Conservation (phyloP, 2,888 invertebrate genomes). For the Cheilosia impressa region DNA sequence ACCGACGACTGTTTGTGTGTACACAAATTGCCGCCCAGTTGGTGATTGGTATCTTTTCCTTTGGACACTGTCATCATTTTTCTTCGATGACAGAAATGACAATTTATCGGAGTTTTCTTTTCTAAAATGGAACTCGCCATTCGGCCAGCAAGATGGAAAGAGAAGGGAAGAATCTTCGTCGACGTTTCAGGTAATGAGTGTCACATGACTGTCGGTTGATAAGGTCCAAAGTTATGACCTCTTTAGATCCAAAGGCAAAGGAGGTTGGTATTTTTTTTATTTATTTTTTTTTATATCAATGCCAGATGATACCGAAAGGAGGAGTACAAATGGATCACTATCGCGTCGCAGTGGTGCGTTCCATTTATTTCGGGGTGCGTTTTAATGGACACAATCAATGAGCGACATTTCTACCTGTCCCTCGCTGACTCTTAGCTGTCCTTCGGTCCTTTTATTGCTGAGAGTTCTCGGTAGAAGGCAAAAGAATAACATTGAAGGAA, state of each 20-base stretch:
- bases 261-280: constrained; percentile 11
- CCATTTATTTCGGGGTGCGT: constrained; percentile 70
- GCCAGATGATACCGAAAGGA: constrained; percentile 55
- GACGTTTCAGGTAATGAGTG: constrained; percentile 63
- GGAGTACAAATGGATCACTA: constrained; percentile 68
- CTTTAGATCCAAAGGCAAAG: constrained; percentile 23
- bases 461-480: constrained; percentile 35
- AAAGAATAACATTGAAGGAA: constrained; percentile 49
- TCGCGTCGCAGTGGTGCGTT: constrained; percentile 51
- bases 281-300: constrained; percentile 29
- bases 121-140: constrained; percentile 14
- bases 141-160: constrained; percentile 16
- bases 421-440: constrained; percentile 28
- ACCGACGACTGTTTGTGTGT: constrained; percentile 17
- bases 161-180: constrained; percentile 45
- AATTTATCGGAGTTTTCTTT: constrained; percentile 70
- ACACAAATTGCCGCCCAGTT: constrained; percentile 53
- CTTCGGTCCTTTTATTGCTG: constrained; percentile 36
- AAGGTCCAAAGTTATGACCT: constrained; percentile 73
- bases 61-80: constrained; percentile 61
- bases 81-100: constrained; percentile 66
- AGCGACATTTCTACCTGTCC: constrained; percentile 63
- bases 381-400: constrained; percentile 69
- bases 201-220: constrained; percentile 70
- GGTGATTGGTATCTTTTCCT: constrained; percentile 69